Conservation (phyloP, 2,797 vertebrate genomes). For the Tragelaphus eurycerus region DNA sequence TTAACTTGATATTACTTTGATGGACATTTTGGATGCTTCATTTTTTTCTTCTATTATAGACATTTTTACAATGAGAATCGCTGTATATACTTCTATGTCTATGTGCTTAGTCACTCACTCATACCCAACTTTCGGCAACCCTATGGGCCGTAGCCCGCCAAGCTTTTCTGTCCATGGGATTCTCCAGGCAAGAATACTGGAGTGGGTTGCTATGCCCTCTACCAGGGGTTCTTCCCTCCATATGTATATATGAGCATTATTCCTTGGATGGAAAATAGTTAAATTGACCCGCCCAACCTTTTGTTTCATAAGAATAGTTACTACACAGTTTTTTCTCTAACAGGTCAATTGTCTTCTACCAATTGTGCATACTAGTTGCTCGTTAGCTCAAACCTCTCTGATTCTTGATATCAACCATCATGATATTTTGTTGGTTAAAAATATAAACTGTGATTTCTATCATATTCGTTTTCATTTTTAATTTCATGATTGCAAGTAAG, state of each 20-base stretch:
- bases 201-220: background rate
- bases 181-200: background rate
- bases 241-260: background rate
- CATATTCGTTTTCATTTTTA: background rate
- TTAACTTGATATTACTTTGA: background rate
- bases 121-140: background rate
- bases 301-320: background rate
- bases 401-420: background rate
- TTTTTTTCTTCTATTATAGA: background rate
- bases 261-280: background rate
- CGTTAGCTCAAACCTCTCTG: background rate
- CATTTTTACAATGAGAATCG: background rate
- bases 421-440: background rate
- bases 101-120: background rate
- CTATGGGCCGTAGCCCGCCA: accelerated
- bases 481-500: background rate
- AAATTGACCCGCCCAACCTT: background rate
- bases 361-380: background rate
- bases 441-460: background rate
- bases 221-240: background rate
- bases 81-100: background rate
- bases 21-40: background rate
- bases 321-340: background rate
- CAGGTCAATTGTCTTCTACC: background rate
- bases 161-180: background rate